A percentile compares a stretch with the other conserved stretches of the same genome.
These are phyloP conservation scores for Colletes gigas DNA, from an alignment of 1,140 invertebrate species.

Conservation along the genomic window DNA sequence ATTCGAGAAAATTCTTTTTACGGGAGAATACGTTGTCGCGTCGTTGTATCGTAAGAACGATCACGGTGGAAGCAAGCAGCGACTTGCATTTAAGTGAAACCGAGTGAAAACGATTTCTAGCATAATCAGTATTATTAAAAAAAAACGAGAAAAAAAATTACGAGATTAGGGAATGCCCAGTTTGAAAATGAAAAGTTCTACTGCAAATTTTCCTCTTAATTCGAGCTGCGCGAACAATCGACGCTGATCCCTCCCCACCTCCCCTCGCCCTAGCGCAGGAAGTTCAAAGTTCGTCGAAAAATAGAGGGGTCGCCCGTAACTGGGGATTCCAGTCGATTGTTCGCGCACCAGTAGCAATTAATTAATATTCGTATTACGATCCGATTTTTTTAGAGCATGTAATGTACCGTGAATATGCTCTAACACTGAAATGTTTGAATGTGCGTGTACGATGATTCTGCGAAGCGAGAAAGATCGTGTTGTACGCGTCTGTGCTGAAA, in stretches of 20 bases:
- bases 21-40: conserved; percentile 9
- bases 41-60: conserved; percentile 39
- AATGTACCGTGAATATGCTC: conserved; percentile 78
- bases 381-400: conserved; percentile 79
- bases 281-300: not conserved
- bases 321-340: conserved; percentile 54
- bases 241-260: not conserved
- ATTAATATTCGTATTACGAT: conserved; percentile 77
- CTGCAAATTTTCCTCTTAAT: conserved; percentile 80
- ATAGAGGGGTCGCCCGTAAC: not conserved
- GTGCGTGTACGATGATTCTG: conserved; percentile 42
- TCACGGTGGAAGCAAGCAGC: conserved; percentile 26
- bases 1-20: conserved; percentile 40
- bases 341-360: conserved; percentile 75
- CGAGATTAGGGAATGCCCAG: conserved; percentile 59
- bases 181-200: conserved; percentile 76
- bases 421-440: conserved; percentile 76
- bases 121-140: conserved; percentile 15
- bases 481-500: conserved; percentile 17
- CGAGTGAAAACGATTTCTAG: conserved; percentile 27
- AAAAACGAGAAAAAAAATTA: conserved; percentile 2
- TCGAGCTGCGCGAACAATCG: conserved; percentile 71
- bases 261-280: no score
- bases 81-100: conserved; percentile 14
- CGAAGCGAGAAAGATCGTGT: not conserved